Conservation (phyloP, 2,797 vertebrate genomes). For the Neostethus bicornis region DNA sequence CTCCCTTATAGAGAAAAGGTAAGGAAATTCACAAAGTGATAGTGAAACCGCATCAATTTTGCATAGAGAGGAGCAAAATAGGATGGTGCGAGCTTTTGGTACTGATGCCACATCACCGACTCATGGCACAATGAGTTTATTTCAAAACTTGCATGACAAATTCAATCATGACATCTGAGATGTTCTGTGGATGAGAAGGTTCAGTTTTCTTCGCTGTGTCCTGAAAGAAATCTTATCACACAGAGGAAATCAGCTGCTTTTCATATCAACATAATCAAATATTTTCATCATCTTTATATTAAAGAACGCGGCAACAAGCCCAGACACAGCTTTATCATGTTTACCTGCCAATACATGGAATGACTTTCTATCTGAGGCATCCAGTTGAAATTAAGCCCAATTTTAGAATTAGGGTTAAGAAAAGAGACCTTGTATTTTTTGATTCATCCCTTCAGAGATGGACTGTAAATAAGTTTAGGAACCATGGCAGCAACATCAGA, state of each 20-base stretch:
- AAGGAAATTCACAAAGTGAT: too few species aligned
- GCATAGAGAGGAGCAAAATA: too few species aligned
- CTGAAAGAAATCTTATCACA: slow-evolving; percentile 4
- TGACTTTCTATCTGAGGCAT: background rate
- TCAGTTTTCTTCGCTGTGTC: too few species aligned
- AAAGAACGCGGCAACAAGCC: background rate
- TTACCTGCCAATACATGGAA: background rate
- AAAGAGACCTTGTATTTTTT: background rate
- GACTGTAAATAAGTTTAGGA: slow-evolving; percentile 15
- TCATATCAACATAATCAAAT: slow-evolving; percentile 28
- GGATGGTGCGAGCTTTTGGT: too few species aligned
- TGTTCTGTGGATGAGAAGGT: too few species aligned
- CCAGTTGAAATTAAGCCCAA: background rate
- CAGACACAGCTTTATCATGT: background rate
- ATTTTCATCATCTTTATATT: slow-evolving; percentile 10
- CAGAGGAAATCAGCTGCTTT: slow-evolving; percentile 25
- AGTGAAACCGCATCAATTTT: too few species aligned
- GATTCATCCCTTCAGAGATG: background rate
- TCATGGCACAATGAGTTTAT: too few species aligned
- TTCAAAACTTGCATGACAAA: slow-evolving; percentile 22
- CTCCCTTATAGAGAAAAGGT: too few species aligned
- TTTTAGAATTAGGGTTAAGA: background rate
- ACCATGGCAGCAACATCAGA: slow-evolving; percentile 20
- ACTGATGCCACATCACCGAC: too few species aligned
- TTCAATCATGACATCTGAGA: slow-evolving; percentile 14